Evolutionary conservation across 2,797 vertebrate species (phyloP).

Genomic region (Neopelma chrysocephalum): DNA sequence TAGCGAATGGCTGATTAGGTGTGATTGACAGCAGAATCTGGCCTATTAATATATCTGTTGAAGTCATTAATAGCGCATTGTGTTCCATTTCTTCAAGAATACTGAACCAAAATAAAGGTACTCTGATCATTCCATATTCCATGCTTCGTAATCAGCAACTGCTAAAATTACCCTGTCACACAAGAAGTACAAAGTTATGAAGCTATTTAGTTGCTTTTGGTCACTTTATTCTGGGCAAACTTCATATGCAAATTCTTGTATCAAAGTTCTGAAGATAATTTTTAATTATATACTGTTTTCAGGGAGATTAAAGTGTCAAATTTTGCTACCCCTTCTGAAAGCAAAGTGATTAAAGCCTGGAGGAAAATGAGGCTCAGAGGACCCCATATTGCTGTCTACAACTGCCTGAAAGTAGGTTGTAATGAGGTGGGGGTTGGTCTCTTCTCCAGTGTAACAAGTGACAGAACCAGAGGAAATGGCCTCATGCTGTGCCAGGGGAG

Average conservation of each 20-base stretch:
- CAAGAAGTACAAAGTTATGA: not conserved
- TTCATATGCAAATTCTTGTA: not conserved
- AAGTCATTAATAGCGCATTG: not conserved
- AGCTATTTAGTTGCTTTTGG: not conserved
- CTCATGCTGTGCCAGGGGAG: not conserved
- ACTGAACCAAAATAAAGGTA: not conserved
- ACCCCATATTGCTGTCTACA: not conserved
- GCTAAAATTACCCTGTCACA: not conserved
- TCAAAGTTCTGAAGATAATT: not conserved
- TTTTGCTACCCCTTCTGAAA: not conserved
- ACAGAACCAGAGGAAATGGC: not conserved
- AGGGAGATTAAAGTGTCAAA: not conserved
- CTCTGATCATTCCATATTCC: not conserved
- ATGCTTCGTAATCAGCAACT: not conserved
- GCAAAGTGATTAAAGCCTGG: not conserved
- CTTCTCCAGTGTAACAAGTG: not conserved
- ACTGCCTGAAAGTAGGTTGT: not conserved
- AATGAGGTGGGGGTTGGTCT: not conserved
- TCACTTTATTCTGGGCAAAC: not conserved
- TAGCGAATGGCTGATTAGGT: slow-evolving; percentile 62
- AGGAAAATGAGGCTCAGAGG: not conserved
- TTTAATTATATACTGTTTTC: not conserved
- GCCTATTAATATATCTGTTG: slow-evolving; percentile 32
- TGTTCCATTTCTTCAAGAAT: not conserved
- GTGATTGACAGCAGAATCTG: slow-evolving; percentile 41